Conservation (phyloP, 1,140 invertebrate genomes). For the Hycleus cichorii region DNA sequence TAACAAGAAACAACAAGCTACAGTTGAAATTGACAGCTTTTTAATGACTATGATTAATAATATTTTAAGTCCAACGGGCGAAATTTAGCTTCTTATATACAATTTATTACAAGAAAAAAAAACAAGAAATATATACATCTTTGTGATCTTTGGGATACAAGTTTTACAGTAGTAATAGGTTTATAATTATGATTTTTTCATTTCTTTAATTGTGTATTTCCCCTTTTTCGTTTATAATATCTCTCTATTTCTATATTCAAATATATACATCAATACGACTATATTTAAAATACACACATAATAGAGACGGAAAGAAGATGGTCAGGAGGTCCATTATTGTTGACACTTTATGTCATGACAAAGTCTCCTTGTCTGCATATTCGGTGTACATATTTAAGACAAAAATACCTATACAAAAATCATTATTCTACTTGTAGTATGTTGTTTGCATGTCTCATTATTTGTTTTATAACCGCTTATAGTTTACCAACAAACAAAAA, state of each 20-base stretch:
- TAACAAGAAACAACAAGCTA: not conserved
- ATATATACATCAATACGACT: no score
- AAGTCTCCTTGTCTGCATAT: slow-evolving; percentile 22
- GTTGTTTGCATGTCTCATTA: slow-evolving; percentile 35
- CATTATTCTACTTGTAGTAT: slow-evolving; percentile 31
- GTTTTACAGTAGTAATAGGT: slow-evolving; percentile 28
- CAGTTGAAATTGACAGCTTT: slow-evolving; percentile 30
- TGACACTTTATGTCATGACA: slow-evolving; percentile 21
- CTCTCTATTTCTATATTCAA: not conserved
- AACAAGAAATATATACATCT: slow-evolving; percentile 11
- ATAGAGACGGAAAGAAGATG: not conserved
- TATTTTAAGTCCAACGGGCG: slow-evolving; percentile 14
- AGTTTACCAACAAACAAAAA: slow-evolving; percentile 28
- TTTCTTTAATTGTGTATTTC: slow-evolving; percentile 12
- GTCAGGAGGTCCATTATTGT: slow-evolving; percentile 9
- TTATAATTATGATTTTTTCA: slow-evolving; percentile 12
- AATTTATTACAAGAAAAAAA: no score
- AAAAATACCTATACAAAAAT: slow-evolving; percentile 23
- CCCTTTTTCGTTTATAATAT: slow-evolving; percentile 17
- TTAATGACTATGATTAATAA: slow-evolving; percentile 30
- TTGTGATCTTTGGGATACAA: slow-evolving; percentile 37
- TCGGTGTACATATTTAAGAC: slow-evolving; percentile 31
- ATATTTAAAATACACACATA: slow-evolving; percentile 5
- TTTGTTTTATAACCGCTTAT: slow-evolving; percentile 36
- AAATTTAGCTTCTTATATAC: slow-evolving; percentile 24